Evolutionary conservation across 2,797 vertebrate species (phyloP), one percentile per base, ranked within the genome.

Genomic region (Falco biarmicus): DNA sequence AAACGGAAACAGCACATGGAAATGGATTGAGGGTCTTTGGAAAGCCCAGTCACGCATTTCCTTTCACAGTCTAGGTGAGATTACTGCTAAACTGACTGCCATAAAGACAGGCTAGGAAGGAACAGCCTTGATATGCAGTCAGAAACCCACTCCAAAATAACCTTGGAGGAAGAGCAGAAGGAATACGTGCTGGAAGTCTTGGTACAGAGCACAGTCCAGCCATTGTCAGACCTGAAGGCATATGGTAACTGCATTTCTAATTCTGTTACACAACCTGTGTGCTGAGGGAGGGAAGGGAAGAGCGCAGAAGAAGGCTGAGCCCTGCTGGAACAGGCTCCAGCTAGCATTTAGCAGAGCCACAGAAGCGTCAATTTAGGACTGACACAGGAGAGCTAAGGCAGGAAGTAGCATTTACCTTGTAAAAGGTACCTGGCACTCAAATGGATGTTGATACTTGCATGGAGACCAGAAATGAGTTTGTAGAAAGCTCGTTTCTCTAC

Each of bases 401-500:
- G 71, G 66, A 81, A 20, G 64, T 14, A 59, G 84, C 95, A 97
- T 61, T 92, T 96, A 99, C 99, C 99, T 89, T 98, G 98, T 89
- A 99, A 91, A 15, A 99, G 99, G 95, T 99, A 99, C 75, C 98
- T 98, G 96, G 99, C 99, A 6, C 99, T 99, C 96, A 99, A 96
- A 92, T 99, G 99, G 48, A 99, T 97, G 95, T 99, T 99, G 96
- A 99, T 99, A 97, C 99, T 99, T 64, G 99, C 96, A 2, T 99
- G 99, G 28, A 99, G 98, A 19, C 99, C 99, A 5, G 99, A 99
- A 90, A 99, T 97, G 32, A 99, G 98, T 22, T 98, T 98, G 96
- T 99, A 99, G 97, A 99, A 99, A 41, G 99, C 99, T 95, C 99
- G 98, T 96, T 99, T 99, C 97, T 99, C 99, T 89, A 99, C 98